Percentiles rank a stretch among this genome's conserved stretches.
Conservation (phyloP, 2,888 invertebrate species). For the Dicycla oo region DNA sequence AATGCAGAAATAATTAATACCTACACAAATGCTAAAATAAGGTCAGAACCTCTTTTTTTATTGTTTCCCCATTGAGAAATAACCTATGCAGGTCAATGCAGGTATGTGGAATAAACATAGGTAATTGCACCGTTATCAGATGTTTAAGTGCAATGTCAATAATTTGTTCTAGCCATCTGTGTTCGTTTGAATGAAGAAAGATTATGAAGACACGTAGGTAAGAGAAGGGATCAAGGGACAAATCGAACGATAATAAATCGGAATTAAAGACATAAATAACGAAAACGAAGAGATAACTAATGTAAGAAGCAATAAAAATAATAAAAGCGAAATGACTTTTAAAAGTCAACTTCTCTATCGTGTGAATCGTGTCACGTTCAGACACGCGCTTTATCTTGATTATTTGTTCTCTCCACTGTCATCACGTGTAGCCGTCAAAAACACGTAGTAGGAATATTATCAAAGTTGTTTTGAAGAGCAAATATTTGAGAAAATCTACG, state of each 20-base stretch:
- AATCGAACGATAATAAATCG: neutral
- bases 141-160: constrained; percentile 7
- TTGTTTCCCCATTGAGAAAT: neutral
- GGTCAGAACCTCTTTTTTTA: neutral
- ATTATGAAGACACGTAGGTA: neutral
- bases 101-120: neutral
- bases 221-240: neutral
- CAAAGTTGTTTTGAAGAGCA: constrained; percentile 8
- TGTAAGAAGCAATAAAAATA: neutral
- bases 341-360: neutral
- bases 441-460: neutral
- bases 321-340: constrained; percentile 12
- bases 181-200: constrained; percentile 3
- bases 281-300: neutral
- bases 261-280: neutral
- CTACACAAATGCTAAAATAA: too few relatives aligned
- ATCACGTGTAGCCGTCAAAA: neutral
- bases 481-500: constrained; percentile 36
- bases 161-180: neutral
- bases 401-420: neutral
- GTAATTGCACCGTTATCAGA: constrained; percentile 9
- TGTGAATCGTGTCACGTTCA: constrained; percentile 18
- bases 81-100: neutral
- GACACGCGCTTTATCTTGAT: neutral
- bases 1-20: too few relatives aligned